Base-by-base conservation (phyloP, 2,113 vertebrate genomes). In the Vicugna pacos region DNA sequence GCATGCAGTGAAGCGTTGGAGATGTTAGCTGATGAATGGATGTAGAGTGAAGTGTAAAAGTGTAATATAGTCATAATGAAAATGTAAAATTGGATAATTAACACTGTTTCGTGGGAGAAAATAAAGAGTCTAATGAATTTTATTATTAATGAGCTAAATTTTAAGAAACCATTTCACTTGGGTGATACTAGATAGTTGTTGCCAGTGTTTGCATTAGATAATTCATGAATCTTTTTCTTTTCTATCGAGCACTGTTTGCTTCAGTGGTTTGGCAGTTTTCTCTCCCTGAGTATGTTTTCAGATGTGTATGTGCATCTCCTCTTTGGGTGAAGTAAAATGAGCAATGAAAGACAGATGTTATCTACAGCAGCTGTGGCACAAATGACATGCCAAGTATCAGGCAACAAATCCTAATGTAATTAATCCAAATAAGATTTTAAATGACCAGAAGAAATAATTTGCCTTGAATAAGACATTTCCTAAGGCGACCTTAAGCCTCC, bases 381-480 rank as follows among this genome's bases (percentile, higher is more conserved):
- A 90, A 87, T 92, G 75, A 94, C 76, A 81, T 91, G 82, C 50
- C 48, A 88, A 82, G 96, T 92, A 80, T 97, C 67, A 88, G 69
- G 69, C 72, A 90, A 93, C 4, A 20, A 76, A 91, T 92, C 91
- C 95, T 98, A 94, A 72, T 72, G 11, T 58, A 90, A 65, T 90
- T 95, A 60, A 62, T 93, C 72, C 32, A 62, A 38, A 16, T 70
- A 94, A 56, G 35, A 93, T 52, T 94, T 86, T 62, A 85, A 64
- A 8, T 96, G 64, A 79, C 89, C 96, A 95, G 72, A 54, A 97
- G 64, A 83, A 15, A 69, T 80, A 2, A 48, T 95, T 91, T 91
- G 72, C 62, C 32, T 82, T 97, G 96, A 83, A 80, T 93, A 54
- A 92, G 56, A 28, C 16, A 2, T 1, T 1, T 96, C 30, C 50